Evolutionary conservation across 2,113 vertebrate genomes (phyloP).

Genomic region (Ceyx margarethae): DNA sequence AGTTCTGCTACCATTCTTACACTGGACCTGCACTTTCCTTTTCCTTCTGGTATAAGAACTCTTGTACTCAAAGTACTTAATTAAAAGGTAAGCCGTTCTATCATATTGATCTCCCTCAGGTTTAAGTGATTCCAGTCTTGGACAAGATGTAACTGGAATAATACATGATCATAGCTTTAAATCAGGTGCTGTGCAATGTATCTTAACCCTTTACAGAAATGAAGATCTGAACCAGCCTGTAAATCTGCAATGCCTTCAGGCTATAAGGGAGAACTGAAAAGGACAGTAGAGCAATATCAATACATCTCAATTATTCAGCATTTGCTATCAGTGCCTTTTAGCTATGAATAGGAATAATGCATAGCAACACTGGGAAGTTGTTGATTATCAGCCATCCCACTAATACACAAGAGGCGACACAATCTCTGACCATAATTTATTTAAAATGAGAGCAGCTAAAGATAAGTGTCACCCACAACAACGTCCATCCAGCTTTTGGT

Average conservation of each 20-base stretch:
- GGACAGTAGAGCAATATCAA: not conserved
- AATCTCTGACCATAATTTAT: not conserved
- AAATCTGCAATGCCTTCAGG: not conserved
- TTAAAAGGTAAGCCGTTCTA: not conserved
- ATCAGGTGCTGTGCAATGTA: not conserved
- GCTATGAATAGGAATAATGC: not conserved
- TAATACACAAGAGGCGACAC: not conserved
- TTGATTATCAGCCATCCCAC: not conserved
- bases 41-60: not conserved
- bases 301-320: slow-evolving; percentile 24
- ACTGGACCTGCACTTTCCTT: not conserved
- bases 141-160: not conserved
- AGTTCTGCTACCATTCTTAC: not conserved
- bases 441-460: not conserved
- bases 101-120: not conserved
- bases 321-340: not conserved
- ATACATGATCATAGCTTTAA: not conserved
- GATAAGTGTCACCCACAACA: not conserved
- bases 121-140: not conserved
- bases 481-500: not conserved
- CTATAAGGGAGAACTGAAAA: not conserved
- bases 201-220: not conserved
- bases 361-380: not conserved
- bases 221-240: not conserved
- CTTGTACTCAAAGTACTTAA: not conserved